These are phyloP conservation scores for Pseudomyrmex gracilis DNA, from an alignment of 1,140 invertebrate genomes.

Conservation along the genomic window DNA sequence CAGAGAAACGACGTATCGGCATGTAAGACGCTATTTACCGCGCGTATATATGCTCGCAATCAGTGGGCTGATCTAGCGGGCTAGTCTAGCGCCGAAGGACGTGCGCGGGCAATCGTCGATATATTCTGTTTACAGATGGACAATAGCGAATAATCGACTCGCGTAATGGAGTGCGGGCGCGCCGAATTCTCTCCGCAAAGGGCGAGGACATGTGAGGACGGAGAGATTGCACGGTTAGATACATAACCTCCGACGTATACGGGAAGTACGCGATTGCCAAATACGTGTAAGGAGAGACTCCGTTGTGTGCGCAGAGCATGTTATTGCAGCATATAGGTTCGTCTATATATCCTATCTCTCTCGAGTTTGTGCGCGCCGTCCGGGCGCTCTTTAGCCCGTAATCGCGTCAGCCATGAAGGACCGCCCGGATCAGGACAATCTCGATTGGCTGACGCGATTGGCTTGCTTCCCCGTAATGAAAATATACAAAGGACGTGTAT, in stretches of 20 bases:
- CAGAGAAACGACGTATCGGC: neutral
- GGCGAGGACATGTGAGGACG: conserved; percentile 32
- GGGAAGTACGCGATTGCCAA: conserved; percentile 31
- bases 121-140: conserved; percentile 73
- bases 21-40: conserved; percentile 28
- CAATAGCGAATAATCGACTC: conserved; percentile 74
- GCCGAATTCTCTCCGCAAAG: conserved; percentile 29
- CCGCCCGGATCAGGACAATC: neutral
- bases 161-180: conserved; percentile 69
- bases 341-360: conserved; percentile 54
- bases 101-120: conserved; percentile 68
- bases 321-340: conserved; percentile 68
- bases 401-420: conserved; percentile 54
- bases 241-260: conserved; percentile 32
- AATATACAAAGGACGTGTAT: conserved; percentile 4
- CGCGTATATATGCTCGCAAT: conserved; percentile 13
- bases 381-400: conserved; percentile 62
- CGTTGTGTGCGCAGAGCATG: conserved; percentile 66
- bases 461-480: neutral
- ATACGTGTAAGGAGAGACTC: conserved; percentile 55
- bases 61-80: conserved; percentile 19
- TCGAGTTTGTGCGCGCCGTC: conserved; percentile 56
- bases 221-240: conserved; percentile 49
- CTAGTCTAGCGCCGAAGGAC: conserved; percentile 22
- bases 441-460: conserved; percentile 9